Percentiles rank a stretch among this genome's conserved stretches.
phyloP scores from a whole-genome alignment of 2,113 vertebrate species.

The Pithys albifrons region DNA sequence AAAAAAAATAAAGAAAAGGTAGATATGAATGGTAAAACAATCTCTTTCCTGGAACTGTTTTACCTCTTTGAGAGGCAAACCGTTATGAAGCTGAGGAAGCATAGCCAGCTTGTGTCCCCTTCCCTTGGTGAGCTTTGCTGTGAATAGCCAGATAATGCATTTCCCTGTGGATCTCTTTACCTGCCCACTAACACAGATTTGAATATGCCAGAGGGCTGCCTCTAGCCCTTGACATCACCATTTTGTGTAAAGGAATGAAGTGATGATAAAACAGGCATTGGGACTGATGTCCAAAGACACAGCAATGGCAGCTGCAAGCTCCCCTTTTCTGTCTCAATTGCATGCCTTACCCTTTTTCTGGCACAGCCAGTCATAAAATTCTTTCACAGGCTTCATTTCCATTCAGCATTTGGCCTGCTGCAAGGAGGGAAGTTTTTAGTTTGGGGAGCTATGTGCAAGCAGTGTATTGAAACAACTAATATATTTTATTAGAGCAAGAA shows the following conservation, averaged over 20 bases:
- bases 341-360: not conserved
- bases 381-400: not conserved
- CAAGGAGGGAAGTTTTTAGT: not conserved
- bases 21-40: not conserved
- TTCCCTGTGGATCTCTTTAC: not conserved
- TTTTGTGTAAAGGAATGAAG: not conserved
- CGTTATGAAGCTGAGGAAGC: not conserved
- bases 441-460: not conserved
- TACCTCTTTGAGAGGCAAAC: not conserved
- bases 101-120: not conserved
- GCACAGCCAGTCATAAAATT: not conserved
- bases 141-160: not conserved
- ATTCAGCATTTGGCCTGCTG: not conserved
- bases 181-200: not conserved
- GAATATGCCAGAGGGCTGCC: not conserved
- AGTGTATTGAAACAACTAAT: not conserved
- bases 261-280: not conserved
- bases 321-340: not conserved
- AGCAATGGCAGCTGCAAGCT: not conserved
- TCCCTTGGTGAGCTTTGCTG: not conserved
- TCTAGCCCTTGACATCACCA: not conserved
- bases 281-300: not conserved
- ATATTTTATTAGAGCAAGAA: not conserved
- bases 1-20: not conserved
- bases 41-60: not conserved